These are phyloP conservation scores for Forbesichthys papilliferus DNA, from an alignment of 2,113 vertebrate species.

Conservation along the genomic window DNA sequence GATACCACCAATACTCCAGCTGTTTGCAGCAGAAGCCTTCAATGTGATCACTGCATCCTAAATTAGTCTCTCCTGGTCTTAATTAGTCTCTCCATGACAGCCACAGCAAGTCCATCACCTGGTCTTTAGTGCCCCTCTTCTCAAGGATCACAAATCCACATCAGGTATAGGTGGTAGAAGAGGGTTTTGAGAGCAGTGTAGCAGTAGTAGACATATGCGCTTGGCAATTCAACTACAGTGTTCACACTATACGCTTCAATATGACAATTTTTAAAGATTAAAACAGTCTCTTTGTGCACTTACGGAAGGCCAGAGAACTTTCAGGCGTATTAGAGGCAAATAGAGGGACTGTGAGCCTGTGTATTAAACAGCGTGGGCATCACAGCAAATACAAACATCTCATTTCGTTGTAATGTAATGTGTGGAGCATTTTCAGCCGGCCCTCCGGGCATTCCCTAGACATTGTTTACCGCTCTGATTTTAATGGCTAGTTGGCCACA, in stretches of 20 bases:
- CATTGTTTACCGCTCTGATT: slow-evolving; percentile 64
- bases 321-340: slow-evolving; percentile 41
- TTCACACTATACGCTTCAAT: slow-evolving; percentile 36
- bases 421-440: slow-evolving; percentile 28
- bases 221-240: no score
- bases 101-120: slow-evolving; percentile 33
- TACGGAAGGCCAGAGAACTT: slow-evolving; percentile 47
- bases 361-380: slow-evolving; percentile 49
- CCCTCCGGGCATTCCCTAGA: slow-evolving; percentile 55
- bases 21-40: slow-evolving; percentile 9
- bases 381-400: slow-evolving; percentile 56
- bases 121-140: slow-evolving; percentile 5
- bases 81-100: slow-evolving; percentile 18
- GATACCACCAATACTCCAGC: no score
- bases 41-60: slow-evolving; percentile 50
- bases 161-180: no score
- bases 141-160: no score
- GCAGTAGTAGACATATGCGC: no score
- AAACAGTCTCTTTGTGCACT: slow-evolving; percentile 20
- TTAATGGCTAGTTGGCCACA: slow-evolving; percentile 68
- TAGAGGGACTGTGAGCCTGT: slow-evolving; percentile 42
- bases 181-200: no score
- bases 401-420: slow-evolving; percentile 58
- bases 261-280: slow-evolving; percentile 44
- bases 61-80: slow-evolving; percentile 12